Percentiles rank a stretch among this genome's conserved stretches.
Evolutionary conservation across 2,113 vertebrate species (phyloP).

Genomic region (Eretmochelys imbricata): DNA sequence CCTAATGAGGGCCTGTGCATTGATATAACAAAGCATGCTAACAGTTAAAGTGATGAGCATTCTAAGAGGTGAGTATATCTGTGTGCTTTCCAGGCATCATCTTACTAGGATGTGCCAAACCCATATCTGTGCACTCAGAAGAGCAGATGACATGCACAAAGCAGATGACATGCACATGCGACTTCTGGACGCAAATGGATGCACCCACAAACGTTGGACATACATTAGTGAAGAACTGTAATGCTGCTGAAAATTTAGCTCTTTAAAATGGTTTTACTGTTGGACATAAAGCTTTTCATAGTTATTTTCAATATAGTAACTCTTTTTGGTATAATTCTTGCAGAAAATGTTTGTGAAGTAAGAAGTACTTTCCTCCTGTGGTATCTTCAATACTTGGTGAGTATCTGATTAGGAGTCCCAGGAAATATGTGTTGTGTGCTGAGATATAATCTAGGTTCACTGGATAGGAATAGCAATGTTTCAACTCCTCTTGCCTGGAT

Average conservation of each 20-base stretch:
- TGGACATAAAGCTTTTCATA: neutral
- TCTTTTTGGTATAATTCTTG: neutral
- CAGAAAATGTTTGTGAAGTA: neutral
- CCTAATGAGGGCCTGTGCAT: accelerated
- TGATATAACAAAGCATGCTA: accelerated
- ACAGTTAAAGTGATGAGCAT: accelerated
- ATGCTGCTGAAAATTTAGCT: neutral
- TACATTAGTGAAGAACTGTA: neutral
- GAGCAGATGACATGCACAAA: neutral
- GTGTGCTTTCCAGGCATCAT: accelerated
- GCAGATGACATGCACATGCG: neutral
- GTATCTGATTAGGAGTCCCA: neutral
- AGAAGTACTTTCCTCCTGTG: neutral
- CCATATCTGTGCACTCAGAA: neutral
- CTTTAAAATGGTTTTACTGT: neutral
- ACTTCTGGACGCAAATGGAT: neutral
- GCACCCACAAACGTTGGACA: neutral
- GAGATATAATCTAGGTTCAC: accelerated
- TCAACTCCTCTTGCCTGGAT: neutral
- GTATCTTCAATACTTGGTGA: neutral
- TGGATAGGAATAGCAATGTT: neutral
- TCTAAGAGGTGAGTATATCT: accelerated
- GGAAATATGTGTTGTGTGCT: neutral
- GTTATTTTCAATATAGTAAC: neutral
- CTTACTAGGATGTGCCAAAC: neutral